These are phyloP conservation scores for Mormyrus iriodes DNA, from an alignment of 2,113 vertebrate species.

Conservation along the genomic window DNA sequence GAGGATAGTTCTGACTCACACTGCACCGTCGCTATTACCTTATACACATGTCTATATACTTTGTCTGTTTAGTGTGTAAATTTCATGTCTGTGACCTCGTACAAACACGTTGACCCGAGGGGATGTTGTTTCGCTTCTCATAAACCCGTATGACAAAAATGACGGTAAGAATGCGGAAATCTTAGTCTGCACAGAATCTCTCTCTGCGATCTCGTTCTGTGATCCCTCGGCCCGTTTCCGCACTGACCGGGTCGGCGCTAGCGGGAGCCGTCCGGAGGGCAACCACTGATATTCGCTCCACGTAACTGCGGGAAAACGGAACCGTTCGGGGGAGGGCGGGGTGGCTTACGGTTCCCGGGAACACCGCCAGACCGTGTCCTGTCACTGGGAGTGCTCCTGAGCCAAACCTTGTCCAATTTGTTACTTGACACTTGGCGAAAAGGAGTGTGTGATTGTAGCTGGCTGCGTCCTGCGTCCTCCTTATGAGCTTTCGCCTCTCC, in stretches of 20 bases:
- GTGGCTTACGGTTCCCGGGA: neutral
- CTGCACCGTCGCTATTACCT: neutral
- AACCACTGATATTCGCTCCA: neutral
- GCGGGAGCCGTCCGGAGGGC: neutral
- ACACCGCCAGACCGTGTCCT: neutral
- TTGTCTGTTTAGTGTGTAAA: neutral
- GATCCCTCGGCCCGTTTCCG: neutral
- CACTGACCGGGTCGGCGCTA: neutral
- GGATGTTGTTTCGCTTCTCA: neutral
- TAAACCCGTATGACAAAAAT: neutral
- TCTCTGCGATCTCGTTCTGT: neutral
- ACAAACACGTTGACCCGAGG: neutral
- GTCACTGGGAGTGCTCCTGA: slow-evolving; percentile 24
- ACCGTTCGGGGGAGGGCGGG: neutral
- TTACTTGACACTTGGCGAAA: slow-evolving; percentile 48
- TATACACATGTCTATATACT: neutral
- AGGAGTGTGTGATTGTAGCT: slow-evolving; percentile 41
- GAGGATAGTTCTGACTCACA: neutral
- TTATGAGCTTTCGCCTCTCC: slow-evolving; percentile 38
- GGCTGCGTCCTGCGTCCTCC: slow-evolving; percentile 32
- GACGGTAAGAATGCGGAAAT: neutral
- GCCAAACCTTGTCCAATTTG: slow-evolving; percentile 38
- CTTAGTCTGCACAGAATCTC: neutral
- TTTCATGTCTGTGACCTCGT: neutral
- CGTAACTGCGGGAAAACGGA: neutral